phyloP scores from a whole-genome alignment of 2,113 vertebrate genomes.

The Hemibagrus wyckioides region DNA sequence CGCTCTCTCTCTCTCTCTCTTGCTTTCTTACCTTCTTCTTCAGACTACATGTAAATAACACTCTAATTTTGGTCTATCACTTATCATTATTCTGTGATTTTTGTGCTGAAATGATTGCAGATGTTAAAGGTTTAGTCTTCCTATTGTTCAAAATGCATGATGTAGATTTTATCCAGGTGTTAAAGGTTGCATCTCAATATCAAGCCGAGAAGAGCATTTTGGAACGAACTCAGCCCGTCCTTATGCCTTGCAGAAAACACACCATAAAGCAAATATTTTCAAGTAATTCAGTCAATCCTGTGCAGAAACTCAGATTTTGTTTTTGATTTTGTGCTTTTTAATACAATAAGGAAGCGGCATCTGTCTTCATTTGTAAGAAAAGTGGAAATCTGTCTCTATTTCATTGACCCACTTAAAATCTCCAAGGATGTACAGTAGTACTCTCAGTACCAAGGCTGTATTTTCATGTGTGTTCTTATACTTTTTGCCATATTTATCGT shows the following conservation, averaged over 20 bases:
- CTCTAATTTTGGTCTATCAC: too few relatives aligned
- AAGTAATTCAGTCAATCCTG: neutral
- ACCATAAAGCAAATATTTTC: neutral
- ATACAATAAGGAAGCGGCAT: neutral
- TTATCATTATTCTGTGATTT: neutral
- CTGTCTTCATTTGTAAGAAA: neutral
- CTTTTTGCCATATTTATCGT: neutral
- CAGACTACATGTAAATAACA: neutral
- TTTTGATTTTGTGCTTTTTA: neutral
- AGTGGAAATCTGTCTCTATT: neutral
- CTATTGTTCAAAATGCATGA: neutral
- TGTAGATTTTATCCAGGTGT: neutral
- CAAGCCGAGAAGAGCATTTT: neutral
- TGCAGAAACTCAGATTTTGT: neutral
- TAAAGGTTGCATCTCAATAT: neutral
- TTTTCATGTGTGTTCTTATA: neutral
- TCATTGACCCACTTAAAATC: neutral
- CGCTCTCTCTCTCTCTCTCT: neutral
- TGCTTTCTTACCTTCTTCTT: conserved; percentile 8
- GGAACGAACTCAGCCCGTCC: neutral
- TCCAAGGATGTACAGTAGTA: neutral
- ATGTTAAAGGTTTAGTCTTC: neutral
- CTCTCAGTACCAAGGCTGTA: neutral
- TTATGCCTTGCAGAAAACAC: neutral
- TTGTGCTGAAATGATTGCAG: neutral